Percentiles rank a stretch among this genome's conserved stretches.
These are phyloP conservation scores for Adela reaumurella DNA, from an alignment of 2,888 invertebrate genomes.

Conservation along the genomic window DNA sequence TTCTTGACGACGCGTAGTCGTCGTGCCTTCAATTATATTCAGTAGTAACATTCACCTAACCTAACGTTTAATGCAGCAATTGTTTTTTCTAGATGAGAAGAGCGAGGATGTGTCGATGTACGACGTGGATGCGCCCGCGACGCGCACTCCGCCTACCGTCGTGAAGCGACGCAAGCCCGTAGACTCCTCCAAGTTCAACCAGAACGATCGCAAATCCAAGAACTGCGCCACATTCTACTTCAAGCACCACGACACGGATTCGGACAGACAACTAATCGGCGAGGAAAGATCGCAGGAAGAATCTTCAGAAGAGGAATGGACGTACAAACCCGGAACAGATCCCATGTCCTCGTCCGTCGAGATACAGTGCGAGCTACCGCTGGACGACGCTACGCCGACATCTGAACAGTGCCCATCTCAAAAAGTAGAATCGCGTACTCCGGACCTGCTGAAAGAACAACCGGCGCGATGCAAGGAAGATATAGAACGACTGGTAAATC, in stretches of 20 bases:
- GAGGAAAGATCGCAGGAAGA: slow-evolving; percentile 45
- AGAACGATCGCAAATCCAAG: slow-evolving; percentile 74
- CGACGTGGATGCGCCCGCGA: slow-evolving; percentile 4
- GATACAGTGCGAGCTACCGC: slow-evolving; percentile 34
- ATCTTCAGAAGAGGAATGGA: slow-evolving; percentile 61
- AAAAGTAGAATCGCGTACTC: slow-evolving; percentile 37
- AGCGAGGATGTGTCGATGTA: background rate
- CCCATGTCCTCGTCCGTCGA: slow-evolving; percentile 43
- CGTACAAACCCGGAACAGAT: slow-evolving; percentile 54
- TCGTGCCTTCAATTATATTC: too few relatives aligned
- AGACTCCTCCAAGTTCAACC: slow-evolving; percentile 61
- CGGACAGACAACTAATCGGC: slow-evolving; percentile 64
- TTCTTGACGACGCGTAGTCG: too few relatives aligned
- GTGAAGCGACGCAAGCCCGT: slow-evolving; percentile 51
- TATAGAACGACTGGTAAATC: slow-evolving; percentile 72
- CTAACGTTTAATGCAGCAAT: too few relatives aligned
- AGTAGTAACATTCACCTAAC: too few relatives aligned
- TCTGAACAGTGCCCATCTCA: slow-evolving; percentile 24
- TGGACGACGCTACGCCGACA: slow-evolving; percentile 23
- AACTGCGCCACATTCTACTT: slow-evolving; percentile 84
- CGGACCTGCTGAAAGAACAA: slow-evolving; percentile 45
- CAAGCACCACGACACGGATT: slow-evolving; percentile 83
- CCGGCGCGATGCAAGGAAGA: slow-evolving; percentile 58
- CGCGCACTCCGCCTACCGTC: slow-evolving; percentile 37
- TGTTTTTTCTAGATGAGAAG: background rate